Base-by-base conservation (phyloP, 2,113 vertebrate genomes). In the Chaetodon trifascialis region DNA sequence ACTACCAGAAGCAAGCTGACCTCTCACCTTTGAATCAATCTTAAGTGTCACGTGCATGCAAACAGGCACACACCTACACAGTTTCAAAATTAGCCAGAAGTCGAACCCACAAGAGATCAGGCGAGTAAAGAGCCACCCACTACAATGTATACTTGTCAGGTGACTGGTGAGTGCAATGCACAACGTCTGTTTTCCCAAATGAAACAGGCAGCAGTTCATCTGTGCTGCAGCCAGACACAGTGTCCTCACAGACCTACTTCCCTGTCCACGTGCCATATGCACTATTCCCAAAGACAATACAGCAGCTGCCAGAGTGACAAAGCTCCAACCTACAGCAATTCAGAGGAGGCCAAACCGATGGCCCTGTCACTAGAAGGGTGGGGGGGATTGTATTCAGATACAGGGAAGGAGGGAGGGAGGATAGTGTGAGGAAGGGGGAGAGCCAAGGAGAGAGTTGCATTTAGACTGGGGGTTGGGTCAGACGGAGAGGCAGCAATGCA, bases 281-380 rank as follows among this genome's bases (percentile, higher is more conserved):
- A 94, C 83, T 72, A 82, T 89, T 87, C 89, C 82, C 77, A 75
- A 63, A 90, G 90, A 94, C 92, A 94, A 95, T 91, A 90, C 74
- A 93, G 85, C 93, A 94, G 93, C 94, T 94, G 94, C 90, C 75
- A 69, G 74, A 86, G 87, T 73, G 85, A 93, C 88, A 93, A 93
- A 89, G 88, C 85, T 82, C 54, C 84, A 83, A 88, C 71, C 87
- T 78, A 82, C 80, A 88, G 83, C 81, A 75, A 91, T 82, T 87
- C 82, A 82, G 55, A 77, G 79, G 51, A 75, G 79, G 73, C 79
- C 72, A 79, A 83, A 82, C 76, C 63, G 51, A 87, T 58, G 73
- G 85, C 54, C 66, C 49, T 59, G 85, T 78, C 81, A 88, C 84
- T 91, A 58, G 76, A 84, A 54, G 69, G 56, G 69, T 36, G 54